Conservation (phyloP, 2,888 invertebrate species). For the Scaptomyza tumidula region DNA sequence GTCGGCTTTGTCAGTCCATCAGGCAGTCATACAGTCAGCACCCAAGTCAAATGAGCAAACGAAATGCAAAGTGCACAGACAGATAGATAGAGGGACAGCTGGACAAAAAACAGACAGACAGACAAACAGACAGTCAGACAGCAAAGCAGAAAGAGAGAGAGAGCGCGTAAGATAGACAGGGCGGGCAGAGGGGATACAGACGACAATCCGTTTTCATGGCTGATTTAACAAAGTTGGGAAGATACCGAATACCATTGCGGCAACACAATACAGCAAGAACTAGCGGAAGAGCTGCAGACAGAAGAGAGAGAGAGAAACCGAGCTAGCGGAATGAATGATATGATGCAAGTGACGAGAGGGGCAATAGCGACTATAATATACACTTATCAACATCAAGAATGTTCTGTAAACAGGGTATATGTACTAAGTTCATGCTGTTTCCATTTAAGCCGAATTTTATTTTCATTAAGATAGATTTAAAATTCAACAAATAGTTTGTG, state of each 20-base stretch:
- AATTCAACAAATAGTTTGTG: too few species aligned
- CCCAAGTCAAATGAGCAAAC: slow-evolving; percentile 72
- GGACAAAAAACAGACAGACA: neutral
- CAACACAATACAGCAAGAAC: slow-evolving; percentile 27
- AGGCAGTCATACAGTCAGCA: slow-evolving; percentile 62
- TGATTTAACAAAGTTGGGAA: slow-evolving; percentile 75
- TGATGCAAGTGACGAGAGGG: too few species aligned
- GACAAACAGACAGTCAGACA: neutral
- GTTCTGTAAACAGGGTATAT: neutral
- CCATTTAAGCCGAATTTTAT: too few species aligned
- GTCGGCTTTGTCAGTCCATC: slow-evolving; percentile 19
- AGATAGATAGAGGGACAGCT: slow-evolving; percentile 15
- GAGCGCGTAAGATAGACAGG: neutral
- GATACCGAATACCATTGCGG: slow-evolving; percentile 51
- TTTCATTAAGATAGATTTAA: too few species aligned
- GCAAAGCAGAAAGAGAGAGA: neutral
- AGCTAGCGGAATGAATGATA: neutral
- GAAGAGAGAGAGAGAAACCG: too few species aligned
- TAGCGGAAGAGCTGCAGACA: neutral
- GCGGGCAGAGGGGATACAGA: slow-evolving; percentile 27
- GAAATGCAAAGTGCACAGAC: slow-evolving; percentile 71
- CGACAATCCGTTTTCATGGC: slow-evolving; percentile 79
- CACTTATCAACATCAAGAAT: slow-evolving; percentile 1
- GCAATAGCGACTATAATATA: neutral
- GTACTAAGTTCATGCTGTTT: too few species aligned